Percentiles rank a stretch among this genome's conserved stretches.
These are phyloP conservation scores for Odontamblyopus lacepedii DNA, from an alignment of 2,797 vertebrate genomes.

Conservation along the genomic window DNA sequence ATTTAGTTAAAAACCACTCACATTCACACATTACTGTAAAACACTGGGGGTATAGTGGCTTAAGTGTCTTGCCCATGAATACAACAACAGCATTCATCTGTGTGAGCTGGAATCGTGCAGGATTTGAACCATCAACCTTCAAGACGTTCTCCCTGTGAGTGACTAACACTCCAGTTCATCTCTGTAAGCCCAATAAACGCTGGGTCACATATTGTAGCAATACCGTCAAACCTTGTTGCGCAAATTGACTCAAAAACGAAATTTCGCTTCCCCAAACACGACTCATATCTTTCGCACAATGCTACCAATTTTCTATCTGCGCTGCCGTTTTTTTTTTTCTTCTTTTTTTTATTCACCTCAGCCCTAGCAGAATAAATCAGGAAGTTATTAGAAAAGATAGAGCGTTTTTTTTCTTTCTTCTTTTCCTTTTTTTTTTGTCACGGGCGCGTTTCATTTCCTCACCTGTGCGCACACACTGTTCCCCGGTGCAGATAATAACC, in stretches of 20 bases:
- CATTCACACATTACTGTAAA: too few species aligned
- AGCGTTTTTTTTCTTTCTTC: conserved; percentile 45
- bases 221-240: neutral
- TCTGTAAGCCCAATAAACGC: neutral
- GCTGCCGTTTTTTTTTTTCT: too few species aligned
- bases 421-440: conserved; percentile 51
- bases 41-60: too few species aligned
- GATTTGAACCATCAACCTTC: too few species aligned
- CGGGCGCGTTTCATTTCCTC: conserved; percentile 62
- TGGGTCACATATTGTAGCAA: neutral
- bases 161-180: neutral
- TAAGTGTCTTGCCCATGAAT: too few species aligned
- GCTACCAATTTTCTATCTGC: conserved; percentile 1
- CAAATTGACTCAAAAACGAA: neutral
- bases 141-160: too few species aligned
- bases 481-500: conserved; percentile 40
- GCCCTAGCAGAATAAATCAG: conserved; percentile 32
- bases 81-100: too few species aligned
- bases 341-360: conserved; percentile 19
- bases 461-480: conserved; percentile 51
- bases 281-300: conserved; percentile 1
- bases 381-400: conserved; percentile 38
- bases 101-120: too few species aligned
- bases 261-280: neutral
- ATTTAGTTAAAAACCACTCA: too few species aligned